Evolutionary conservation across 2,888 invertebrate genomes (phyloP), one percentile per base, ranked within the genome.

Genomic region (Actias luna): DNA sequence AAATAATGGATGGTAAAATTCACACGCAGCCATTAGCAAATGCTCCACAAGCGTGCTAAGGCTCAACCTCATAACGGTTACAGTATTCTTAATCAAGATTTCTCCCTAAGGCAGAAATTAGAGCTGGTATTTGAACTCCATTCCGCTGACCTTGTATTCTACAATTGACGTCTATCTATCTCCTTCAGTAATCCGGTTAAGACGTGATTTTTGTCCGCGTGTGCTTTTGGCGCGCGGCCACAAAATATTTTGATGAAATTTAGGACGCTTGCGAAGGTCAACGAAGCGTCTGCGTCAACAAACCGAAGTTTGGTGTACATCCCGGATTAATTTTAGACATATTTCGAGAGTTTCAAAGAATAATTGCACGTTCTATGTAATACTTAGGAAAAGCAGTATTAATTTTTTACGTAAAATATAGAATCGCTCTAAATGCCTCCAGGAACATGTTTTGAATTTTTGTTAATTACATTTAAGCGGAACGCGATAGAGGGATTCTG

Each of bases 191-290:
- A 10, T 14, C 36, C 22, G 59, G n/a, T 39, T 42, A 8, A 59
- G 25, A 42, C 59, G 59, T 59, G n/a, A 59, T n/a, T 55, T 29
- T 55, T 29, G 55, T 55, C 55, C 63, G 60, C 58, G 63, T 60
- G 63, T 58, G 18, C 0, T n/a, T 52, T 75, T 81, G 81, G 81
- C 79, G 65, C 22, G 60, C 16, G 60, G 80, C 81, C 81, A 80
- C 72, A 65, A 73, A 72, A 71, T 70, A 75, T 75, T 75, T 69
- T 69, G 63, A 60, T 64, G 63, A 62, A 25, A 62, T 63, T 65
- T n/a, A 46, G 36, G 50, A 55, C 55, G 42, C 59, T 31, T 35
- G 52, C 55, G 65, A 70, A 70, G 70, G 70, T 64, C 70, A 62
- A 36, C 22, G 25, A 12, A 52, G 27, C 59, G 36, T 42, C 35